phyloP scores from a whole-genome alignment of 2,888 invertebrate species.

The Ceramica pisi region DNA sequence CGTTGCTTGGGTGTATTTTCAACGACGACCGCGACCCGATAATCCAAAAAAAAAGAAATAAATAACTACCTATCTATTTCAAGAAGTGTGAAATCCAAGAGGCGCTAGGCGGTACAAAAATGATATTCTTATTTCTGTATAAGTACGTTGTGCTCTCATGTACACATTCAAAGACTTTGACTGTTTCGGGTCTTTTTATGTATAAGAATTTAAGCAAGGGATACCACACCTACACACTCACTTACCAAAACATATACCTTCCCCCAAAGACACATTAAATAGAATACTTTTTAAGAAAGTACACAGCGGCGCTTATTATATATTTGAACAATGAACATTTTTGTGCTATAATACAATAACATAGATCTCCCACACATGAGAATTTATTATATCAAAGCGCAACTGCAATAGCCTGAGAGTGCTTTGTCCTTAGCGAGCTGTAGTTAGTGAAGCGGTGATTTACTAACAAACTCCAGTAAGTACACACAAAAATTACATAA shows the following conservation, averaged over 20 bases:
- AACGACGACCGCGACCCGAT: no score
- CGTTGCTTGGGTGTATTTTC: no score
- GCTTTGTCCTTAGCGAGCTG: constrained; percentile 69
- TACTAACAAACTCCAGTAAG: constrained; percentile 67
- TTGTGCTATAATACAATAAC: constrained; percentile 46
- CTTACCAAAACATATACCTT: background rate
- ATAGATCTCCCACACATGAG: constrained; percentile 56
- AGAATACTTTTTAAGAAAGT: constrained; percentile 41
- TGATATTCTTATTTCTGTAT: no score
- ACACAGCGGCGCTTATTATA: constrained; percentile 35
- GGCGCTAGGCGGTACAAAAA: no score
- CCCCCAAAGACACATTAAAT: constrained; percentile 10
- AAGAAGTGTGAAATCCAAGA: no score
- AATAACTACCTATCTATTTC: no score
- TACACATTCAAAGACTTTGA: no score
- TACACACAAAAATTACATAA: constrained; percentile 72
- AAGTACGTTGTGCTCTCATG: no score
- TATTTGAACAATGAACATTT: constrained; percentile 51
- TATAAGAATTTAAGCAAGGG: background rate
- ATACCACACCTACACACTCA: no score
- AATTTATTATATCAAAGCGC: constrained; percentile 46
- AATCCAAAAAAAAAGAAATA: no score
- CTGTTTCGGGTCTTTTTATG: background rate
- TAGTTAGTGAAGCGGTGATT: constrained; percentile 71
- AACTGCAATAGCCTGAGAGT: constrained; percentile 59